Percentiles rank a stretch among this genome's conserved stretches.
Conservation (phyloP, 2,113 vertebrate genomes). For the Triplophysa dalaica region DNA sequence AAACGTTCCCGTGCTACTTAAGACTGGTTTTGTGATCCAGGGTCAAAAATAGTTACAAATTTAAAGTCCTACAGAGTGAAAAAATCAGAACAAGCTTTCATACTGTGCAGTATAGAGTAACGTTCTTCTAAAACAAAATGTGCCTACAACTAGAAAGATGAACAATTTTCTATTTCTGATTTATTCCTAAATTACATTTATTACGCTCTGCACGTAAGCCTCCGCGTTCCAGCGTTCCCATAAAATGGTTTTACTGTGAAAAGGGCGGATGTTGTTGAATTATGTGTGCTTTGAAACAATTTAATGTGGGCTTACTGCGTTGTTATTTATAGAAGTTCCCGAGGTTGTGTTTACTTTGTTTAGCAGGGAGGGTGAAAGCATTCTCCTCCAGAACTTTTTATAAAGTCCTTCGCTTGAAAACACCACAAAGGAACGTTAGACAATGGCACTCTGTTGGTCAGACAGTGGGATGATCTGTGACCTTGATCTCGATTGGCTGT, state of each 20-base stretch:
- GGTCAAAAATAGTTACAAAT: too few relatives aligned
- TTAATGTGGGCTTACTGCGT: constrained; percentile 52
- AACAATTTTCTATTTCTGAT: constrained; percentile 11
- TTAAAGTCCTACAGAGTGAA: constrained; percentile 4
- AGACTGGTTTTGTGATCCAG: too few relatives aligned
- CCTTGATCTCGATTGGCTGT: constrained; percentile 24
- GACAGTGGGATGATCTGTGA: constrained; percentile 51
- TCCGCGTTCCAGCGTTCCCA: constrained; percentile 48
- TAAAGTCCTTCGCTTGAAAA: constrained; percentile 33
- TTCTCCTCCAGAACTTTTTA: constrained; percentile 34
- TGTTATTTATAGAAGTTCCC: constrained; percentile 56
- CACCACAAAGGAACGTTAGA: constrained; percentile 39
- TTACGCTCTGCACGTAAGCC: constrained; percentile 41
- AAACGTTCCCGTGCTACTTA: too few relatives aligned
- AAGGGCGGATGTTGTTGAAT: constrained; percentile 60
- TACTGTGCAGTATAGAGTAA: neutral
- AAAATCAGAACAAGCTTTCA: neutral
- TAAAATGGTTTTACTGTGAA: constrained; percentile 59
- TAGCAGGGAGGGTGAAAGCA: constrained; percentile 48
- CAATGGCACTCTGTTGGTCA: constrained; percentile 50
- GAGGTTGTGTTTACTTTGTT: constrained; percentile 52
- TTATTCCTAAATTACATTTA: constrained; percentile 39
- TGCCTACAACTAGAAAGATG: neutral
- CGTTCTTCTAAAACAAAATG: constrained; percentile 8
- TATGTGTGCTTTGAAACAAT: constrained; percentile 56